Base-by-base conservation (phyloP, 2,888 invertebrate genomes). In the Drosophila anomelani region DNA sequence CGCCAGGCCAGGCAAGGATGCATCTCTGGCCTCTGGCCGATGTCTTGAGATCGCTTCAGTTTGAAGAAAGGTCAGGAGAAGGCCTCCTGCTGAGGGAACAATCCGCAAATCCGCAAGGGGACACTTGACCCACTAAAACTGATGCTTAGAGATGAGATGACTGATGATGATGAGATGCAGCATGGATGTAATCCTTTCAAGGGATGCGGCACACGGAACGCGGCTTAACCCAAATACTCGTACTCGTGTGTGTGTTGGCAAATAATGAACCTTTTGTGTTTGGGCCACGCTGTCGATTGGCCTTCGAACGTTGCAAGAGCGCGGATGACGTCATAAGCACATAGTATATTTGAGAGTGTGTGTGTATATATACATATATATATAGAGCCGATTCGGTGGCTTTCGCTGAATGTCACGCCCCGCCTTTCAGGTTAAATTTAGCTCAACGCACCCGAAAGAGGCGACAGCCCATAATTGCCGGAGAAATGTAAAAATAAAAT, bases 141-240 rank as follows among this genome's bases (percentile, higher is more conserved):
- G 34, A 23, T 53, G 51, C 15, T 10, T 26, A 43, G 55, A 34
- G 46, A 47, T 47, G 10, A 53, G 47, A 39, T 46, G 38, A 38
- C 49, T 49, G 69, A 68, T 41, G 36, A 66, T 43, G 56, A 56
- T 39, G 38, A 54, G 41, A 58, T 51, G 49, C 36, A n/a, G 56
- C 38, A 17, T 47, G 55, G 41, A 46, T 38, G 57, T 70, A 80
- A 83, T 80, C 76, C 78, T 67, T 67, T 56, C 44, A 59, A 17
- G 60, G 46, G 56, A 64, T 60, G 32, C 49, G 39, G 38, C 38
- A 44, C 32, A 26, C 44, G 51, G 34, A 29, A n/a, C 29, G 72
- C 77, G 79, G 73, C 85, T 81, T 87, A 83, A 86, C 87, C 87
- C 70, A 84, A 84, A 83, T 86, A 71, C 57, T 34, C 41, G 57